Evolutionary conservation across 2,888 invertebrate species (phyloP).

Genomic region (Nycteola revayana): DNA sequence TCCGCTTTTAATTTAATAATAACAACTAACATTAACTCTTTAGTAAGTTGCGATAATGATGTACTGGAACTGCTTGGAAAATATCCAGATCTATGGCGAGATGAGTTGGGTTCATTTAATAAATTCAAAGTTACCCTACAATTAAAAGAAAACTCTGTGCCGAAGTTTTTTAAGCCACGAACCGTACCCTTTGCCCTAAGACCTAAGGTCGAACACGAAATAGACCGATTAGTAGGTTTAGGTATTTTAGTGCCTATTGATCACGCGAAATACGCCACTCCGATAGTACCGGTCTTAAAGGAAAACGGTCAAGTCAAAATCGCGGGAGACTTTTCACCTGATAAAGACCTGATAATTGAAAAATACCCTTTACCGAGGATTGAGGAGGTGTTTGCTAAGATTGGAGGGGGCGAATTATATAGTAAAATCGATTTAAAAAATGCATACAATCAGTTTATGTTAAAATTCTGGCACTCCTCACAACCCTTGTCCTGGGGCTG

Average conservation of each 20-base stretch:
- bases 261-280: neutral
- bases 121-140: conserved; percentile 15
- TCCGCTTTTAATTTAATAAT: conserved; percentile 10
- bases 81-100: conserved; percentile 7
- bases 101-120: conserved; percentile 10
- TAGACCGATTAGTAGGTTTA: neutral
- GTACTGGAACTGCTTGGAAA: neutral
- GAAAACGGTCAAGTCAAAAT: conserved; percentile 18
- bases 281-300: conserved; percentile 25
- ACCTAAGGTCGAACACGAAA: conserved; percentile 28
- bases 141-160: conserved; percentile 14
- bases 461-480: too few relatives aligned
- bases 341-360: conserved; percentile 25
- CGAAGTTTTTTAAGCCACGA: conserved; percentile 29
- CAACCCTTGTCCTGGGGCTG: too few relatives aligned
- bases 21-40: neutral
- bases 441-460: neutral
- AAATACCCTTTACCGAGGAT: conserved; percentile 29
- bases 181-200: conserved; percentile 33
- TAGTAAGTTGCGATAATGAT: neutral
- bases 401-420: neutral
- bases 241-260: neutral
- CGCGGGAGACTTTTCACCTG: conserved; percentile 18
- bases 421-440: conserved; percentile 6
- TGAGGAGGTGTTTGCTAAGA: conserved; percentile 10